Conservation (phyloP, 2,113 vertebrate genomes). For the Herpetotheres cachinnans region DNA sequence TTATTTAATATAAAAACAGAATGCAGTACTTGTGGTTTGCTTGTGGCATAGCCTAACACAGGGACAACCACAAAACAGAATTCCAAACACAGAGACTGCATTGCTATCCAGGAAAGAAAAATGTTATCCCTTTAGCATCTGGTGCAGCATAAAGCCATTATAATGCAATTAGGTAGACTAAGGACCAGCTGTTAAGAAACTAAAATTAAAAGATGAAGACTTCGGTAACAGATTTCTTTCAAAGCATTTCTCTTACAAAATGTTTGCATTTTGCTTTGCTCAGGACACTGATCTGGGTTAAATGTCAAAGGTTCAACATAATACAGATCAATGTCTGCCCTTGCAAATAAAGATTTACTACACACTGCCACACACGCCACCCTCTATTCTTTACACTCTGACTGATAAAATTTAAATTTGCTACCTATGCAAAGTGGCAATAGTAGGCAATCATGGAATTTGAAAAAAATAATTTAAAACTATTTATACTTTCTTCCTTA, state of each 20-base stretch:
- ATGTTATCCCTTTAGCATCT: conserved; percentile 58
- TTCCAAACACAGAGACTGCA: conserved; percentile 13
- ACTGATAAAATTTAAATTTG: not conserved
- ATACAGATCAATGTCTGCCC: not conserved
- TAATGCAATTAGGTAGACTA: conserved; percentile 66
- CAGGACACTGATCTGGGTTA: not conserved
- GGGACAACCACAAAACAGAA: conserved; percentile 25
- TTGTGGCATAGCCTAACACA: not conserved
- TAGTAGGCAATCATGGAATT: not conserved
- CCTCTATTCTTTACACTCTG: not conserved
- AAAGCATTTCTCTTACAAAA: conserved; percentile 14
- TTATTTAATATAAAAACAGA: not conserved
- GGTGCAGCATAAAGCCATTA: conserved; percentile 67
- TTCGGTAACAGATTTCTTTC: conserved; percentile 45
- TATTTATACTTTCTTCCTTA: not conserved
- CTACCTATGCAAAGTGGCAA: not conserved
- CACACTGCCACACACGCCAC: not conserved
- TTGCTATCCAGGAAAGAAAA: conserved; percentile 38
- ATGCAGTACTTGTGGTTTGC: not conserved
- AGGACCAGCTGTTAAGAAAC: conserved; percentile 67
- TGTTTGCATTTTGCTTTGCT: not conserved
- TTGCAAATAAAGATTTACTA: not conserved
- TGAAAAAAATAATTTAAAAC: not conserved
- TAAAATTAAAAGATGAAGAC: conserved; percentile 59
- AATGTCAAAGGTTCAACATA: not conserved